Percentiles rank a stretch among this genome's conserved stretches.
phyloP scores from a whole-genome alignment of 2,113 vertebrate species.

The Gnathonemus echidnorhynchus region DNA sequence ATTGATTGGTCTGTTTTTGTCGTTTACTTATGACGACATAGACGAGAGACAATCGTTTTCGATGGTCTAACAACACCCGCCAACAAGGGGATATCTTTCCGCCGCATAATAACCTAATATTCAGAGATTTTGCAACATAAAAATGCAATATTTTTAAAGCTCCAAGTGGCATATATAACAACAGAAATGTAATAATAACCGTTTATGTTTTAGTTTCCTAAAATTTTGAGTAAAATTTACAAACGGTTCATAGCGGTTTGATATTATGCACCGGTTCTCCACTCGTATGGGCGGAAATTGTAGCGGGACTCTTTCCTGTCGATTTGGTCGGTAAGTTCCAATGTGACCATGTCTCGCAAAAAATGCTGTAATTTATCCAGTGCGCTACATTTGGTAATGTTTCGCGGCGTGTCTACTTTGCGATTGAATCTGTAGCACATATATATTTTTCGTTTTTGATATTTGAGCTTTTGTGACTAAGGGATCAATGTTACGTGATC shows the following conservation, averaged over 20 bases:
- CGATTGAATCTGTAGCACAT: not conserved
- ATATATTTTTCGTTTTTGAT: not conserved
- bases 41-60: constrained; percentile 59
- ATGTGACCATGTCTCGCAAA: constrained; percentile 20
- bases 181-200: not conserved
- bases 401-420: not conserved
- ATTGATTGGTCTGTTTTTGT: not conserved
- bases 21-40: constrained; percentile 16
- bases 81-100: constrained; percentile 42
- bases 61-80: constrained; percentile 56
- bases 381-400: not conserved
- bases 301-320: constrained; percentile 42
- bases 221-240: not conserved
- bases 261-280: not conserved
- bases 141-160: not conserved
- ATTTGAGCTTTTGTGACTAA: not conserved
- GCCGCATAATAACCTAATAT: constrained; percentile 37
- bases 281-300: constrained; percentile 40
- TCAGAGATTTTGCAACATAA: not conserved
- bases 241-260: not conserved
- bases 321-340: constrained; percentile 44
- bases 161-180: not conserved
- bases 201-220: not conserved
- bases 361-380: not conserved
- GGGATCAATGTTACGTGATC: not conserved